phyloP scores from a whole-genome alignment of 2,888 invertebrate species.

The Nebria salina region DNA sequence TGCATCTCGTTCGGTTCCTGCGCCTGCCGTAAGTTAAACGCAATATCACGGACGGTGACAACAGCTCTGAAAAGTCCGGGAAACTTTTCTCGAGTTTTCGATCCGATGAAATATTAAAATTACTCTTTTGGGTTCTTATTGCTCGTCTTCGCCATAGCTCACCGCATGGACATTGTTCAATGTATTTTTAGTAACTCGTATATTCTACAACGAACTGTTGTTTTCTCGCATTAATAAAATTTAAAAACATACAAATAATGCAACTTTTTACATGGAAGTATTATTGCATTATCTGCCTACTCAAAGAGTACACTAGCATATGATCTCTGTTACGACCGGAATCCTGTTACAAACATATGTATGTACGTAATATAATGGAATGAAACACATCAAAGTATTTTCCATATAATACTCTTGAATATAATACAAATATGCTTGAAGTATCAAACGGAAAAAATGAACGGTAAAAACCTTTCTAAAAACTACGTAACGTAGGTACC shows the following conservation, averaged over 20 bases:
- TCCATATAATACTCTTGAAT: background rate
- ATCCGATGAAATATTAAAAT: slow-evolving; percentile 26
- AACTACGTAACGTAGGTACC: background rate
- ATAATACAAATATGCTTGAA: background rate
- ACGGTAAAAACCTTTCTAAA: background rate
- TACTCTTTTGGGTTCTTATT: slow-evolving; percentile 15
- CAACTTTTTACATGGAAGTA: background rate
- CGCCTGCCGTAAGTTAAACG: slow-evolving; percentile 16
- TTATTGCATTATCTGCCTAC: background rate
- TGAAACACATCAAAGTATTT: background rate
- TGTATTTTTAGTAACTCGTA: too few species aligned
- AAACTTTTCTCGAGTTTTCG: slow-evolving; percentile 5
- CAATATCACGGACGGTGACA: slow-evolving; percentile 30
- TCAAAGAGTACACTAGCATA: background rate
- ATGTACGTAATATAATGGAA: background rate
- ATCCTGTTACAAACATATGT: background rate
- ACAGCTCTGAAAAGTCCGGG: slow-evolving; percentile 7
- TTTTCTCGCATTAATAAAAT: too few species aligned
- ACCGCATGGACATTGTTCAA: background rate
- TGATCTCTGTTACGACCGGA: background rate
- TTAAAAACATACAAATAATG: background rate
- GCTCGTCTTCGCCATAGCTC: background rate
- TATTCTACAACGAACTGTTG: too few species aligned
- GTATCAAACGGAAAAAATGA: background rate
- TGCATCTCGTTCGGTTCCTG: background rate